phyloP scores from a whole-genome alignment of 2,888 invertebrate species.

The Troides aeacus region DNA sequence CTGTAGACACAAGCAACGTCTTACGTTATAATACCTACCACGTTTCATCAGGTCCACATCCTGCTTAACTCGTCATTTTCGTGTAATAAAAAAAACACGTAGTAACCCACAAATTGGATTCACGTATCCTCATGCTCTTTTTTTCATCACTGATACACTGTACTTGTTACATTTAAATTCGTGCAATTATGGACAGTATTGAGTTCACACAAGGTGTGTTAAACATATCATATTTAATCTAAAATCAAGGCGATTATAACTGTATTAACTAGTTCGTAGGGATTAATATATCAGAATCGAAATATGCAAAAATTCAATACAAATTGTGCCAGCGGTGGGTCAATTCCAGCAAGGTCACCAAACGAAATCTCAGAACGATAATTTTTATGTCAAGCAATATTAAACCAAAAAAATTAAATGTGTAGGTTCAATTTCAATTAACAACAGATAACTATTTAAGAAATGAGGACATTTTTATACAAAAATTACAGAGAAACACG shows the following conservation, averaged over 20 bases:
- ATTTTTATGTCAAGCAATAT: constrained; percentile 53
- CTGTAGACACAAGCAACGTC: no score
- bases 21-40: no score
- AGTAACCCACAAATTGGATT: no score
- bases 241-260: constrained; percentile 39
- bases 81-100: constrained; percentile 46
- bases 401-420: background rate
- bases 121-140: no score
- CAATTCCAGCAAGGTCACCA: constrained; percentile 63
- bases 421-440: constrained; percentile 12
- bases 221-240: constrained; percentile 15
- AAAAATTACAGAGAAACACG: constrained; percentile 11
- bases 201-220: constrained; percentile 49
- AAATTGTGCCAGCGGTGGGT: constrained; percentile 57
- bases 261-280: constrained; percentile 40
- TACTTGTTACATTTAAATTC: constrained; percentile 38
- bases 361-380: constrained; percentile 68
- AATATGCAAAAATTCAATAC: constrained; percentile 39
- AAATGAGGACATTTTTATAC: constrained; percentile 20
- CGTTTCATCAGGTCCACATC: background rate
- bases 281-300: constrained; percentile 36
- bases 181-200: constrained; percentile 50
- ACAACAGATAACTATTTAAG: constrained; percentile 2
- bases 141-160: no score
- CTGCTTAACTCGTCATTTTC: constrained; percentile 42